Evolutionary conservation across 2,113 vertebrate species (phyloP).

Genomic region (mouse (Mus musculus)): GRCm39 chr16:88063501-88064000

Average conservation of each 20-base stretch:
- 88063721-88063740: too few species aligned
- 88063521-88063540: neutral
- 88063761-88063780: neutral
- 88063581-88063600: neutral
- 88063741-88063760: neutral
- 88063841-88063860: neutral
- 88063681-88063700: neutral
- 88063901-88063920: neutral
- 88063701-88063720: neutral
- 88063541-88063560: neutral
- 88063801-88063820: neutral
- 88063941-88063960: neutral
- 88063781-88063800: neutral
- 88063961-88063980: neutral
- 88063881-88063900: neutral
- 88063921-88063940: neutral
- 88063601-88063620: neutral
- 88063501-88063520: accelerated
- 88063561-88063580: neutral
- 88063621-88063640: neutral
- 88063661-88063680: neutral
- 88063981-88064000: neutral
- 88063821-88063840: neutral
- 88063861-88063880: neutral
- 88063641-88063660: neutral